Evolutionary conservation across 2,888 invertebrate genomes (phyloP).

Genomic region (Torymus texanus): DNA sequence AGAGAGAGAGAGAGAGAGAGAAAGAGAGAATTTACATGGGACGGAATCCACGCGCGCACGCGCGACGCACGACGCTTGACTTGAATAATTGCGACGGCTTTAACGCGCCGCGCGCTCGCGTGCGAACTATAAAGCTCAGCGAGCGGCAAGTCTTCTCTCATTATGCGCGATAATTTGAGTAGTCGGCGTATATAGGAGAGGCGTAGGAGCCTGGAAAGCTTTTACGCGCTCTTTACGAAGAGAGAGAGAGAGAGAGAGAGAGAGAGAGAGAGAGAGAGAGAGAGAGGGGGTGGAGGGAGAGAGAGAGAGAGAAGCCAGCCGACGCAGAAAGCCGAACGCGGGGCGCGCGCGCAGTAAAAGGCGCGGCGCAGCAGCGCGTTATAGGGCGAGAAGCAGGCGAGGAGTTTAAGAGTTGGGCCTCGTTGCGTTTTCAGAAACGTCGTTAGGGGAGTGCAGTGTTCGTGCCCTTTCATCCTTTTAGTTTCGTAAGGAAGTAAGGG

Average conservation of each 20-base stretch:
- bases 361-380: not conserved
- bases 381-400: too few relatives aligned
- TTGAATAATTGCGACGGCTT: constrained; percentile 31
- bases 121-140: constrained; percentile 15
- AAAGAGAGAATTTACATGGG: constrained; percentile 15
- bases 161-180: constrained; percentile 48
- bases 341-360: constrained; percentile 14
- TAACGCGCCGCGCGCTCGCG: not conserved
- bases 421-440: constrained; percentile 12
- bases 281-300: not conserved
- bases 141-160: constrained; percentile 22
- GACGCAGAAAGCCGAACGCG: constrained; percentile 22
- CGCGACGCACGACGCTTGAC: not conserved
- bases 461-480: not conserved
- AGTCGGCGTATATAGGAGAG: constrained; percentile 5
- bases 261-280: not conserved
- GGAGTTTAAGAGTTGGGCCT: not conserved
- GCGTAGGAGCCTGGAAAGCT: constrained; percentile 11
- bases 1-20: constrained; percentile 5
- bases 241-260: not conserved
- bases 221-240: constrained; percentile 1
- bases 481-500: too few relatives aligned
- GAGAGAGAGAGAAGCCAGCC: not conserved
- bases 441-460: not conserved
- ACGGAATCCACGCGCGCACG: not conserved